Evolutionary conservation across 2,888 invertebrate species (phyloP), one percentile per base, ranked within the genome.

Genomic region (Trichogramma dendrolimi): DNA sequence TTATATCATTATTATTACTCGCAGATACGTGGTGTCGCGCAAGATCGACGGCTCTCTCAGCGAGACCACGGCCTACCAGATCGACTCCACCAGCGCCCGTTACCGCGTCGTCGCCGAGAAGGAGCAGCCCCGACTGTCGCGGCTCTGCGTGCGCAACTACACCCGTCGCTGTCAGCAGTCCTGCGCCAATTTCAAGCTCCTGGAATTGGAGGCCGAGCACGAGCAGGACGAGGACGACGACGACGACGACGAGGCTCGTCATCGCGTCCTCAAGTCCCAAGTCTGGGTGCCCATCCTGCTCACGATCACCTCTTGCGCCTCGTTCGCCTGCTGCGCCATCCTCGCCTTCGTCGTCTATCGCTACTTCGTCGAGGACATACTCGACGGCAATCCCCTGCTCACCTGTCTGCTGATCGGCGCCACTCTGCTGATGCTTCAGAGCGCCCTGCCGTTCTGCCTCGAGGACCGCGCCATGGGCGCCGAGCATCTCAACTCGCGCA

Each of bases 301-400:
- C 64, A 86, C 89, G 0, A 81, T 89, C 4, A 84, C 87, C n/a
- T 83, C 84, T 41, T 81, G 88, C 14, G 88, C 88, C 1, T 82
- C 85, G 39, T 75, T 88, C 3, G 84, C 87, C 51, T 86, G 87
- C 68, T 71, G 88, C 56, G 84, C 87, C 6, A 84, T 89, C 51
- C 80, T 86, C 41, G 82, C 85, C 55, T 90, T 89, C 71, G 83
- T 90, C 54, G 78, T 86, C 47, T 82, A 86, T 50, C 81, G 88
- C 43, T 83, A 88, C 54, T 86, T 86, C 66, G 82, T 84, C 68
- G 84, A 84, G 51, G 83, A 86, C 8, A 55, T 66, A 6, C 81
- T 89, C 39, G 89, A 89, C 72, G 88, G 88, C 5, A 87, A 88
- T 73, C 88, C 88, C 0, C 77, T 71, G 2, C 73, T 81, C 46